A percentile compares a stretch with the other conserved stretches of the same genome.
These are phyloP conservation scores for Gadus macrocephalus DNA, from an alignment of 2,113 vertebrate genomes.

Conservation along the genomic window DNA sequence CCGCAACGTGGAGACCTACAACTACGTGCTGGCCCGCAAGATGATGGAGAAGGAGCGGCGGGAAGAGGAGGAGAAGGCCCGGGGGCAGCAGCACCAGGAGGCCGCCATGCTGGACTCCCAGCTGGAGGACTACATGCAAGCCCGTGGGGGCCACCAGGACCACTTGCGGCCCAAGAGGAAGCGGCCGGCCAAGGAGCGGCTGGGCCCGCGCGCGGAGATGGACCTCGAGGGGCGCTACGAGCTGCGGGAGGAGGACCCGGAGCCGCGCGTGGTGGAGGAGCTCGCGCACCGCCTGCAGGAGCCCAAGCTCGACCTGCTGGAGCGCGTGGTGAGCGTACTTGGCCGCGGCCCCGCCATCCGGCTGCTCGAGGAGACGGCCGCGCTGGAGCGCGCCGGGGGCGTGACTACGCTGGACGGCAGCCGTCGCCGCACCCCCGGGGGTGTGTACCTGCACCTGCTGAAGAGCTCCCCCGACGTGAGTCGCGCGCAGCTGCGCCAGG, in stretches of 20 bases:
- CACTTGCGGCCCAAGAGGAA: conserved; percentile 79
- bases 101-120: conserved; percentile 80
- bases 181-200: conserved; percentile 78
- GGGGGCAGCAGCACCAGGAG: conserved; percentile 52
- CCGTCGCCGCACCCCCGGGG: conserved; percentile 92
- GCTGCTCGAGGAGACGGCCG: conserved; percentile 86
- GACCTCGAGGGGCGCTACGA: conserved; percentile 87
- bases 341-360: conserved; percentile 90
- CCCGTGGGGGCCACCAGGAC: conserved; percentile 61
- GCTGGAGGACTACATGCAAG: conserved; percentile 86
- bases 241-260: conserved; percentile 84
- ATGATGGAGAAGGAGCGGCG: conserved; percentile 80
- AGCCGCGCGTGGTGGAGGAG: conserved; percentile 88
- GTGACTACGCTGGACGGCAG: conserved; percentile 89
- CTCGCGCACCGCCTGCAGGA: conserved; percentile 90
- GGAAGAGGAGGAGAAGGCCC: conserved; percentile 45
- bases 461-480: conserved; percentile 90
- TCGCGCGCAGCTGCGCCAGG: conserved; percentile 82
- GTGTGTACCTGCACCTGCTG: conserved; percentile 91
- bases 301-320: conserved; percentile 89
- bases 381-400: conserved; percentile 89
- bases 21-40: conserved; percentile 89
- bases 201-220: conserved; percentile 86
- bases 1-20: conserved; percentile 90
- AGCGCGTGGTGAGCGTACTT: conserved; percentile 82